phyloP scores from a whole-genome alignment of 2,797 vertebrate genomes.

The Tragelaphus oryx region DNA sequence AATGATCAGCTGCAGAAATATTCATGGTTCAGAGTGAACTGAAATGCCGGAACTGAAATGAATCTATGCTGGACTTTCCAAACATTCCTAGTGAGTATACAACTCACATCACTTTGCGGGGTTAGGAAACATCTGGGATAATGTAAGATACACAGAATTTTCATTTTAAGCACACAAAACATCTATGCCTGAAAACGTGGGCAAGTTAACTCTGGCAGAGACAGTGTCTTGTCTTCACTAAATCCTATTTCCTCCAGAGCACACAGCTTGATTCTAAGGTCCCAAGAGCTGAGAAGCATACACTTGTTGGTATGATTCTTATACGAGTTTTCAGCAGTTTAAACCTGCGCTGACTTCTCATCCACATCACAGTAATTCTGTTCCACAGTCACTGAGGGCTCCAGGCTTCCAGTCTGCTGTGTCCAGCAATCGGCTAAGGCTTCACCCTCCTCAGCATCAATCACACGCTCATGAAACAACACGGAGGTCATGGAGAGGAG shows the following conservation, averaged over 20 bases:
- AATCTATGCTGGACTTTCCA: neutral
- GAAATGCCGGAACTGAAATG: neutral
- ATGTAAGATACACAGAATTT: neutral
- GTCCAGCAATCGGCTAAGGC: neutral
- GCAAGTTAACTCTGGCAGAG: neutral
- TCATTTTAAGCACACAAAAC: neutral
- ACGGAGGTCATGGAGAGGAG: neutral
- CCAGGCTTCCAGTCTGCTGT: neutral
- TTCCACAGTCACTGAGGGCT: neutral
- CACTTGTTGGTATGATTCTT: neutral
- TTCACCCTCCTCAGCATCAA: neutral
- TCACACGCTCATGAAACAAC: neutral
- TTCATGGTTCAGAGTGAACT: neutral
- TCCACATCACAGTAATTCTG: neutral
- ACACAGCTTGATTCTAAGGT: neutral
- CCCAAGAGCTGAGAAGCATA: neutral
- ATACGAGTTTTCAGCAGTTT: neutral
- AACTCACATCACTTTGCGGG: neutral
- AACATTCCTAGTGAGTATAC: neutral
- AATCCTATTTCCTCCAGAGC: neutral
- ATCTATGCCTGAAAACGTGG: neutral
- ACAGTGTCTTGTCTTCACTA: neutral
- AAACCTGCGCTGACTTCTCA: neutral
- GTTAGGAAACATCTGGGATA: neutral
- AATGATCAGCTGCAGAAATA: conserved; percentile 26